These are phyloP conservation scores for Drosophila saltans DNA, from an alignment of 1,140 invertebrate genomes.

Conservation along the genomic window DNA sequence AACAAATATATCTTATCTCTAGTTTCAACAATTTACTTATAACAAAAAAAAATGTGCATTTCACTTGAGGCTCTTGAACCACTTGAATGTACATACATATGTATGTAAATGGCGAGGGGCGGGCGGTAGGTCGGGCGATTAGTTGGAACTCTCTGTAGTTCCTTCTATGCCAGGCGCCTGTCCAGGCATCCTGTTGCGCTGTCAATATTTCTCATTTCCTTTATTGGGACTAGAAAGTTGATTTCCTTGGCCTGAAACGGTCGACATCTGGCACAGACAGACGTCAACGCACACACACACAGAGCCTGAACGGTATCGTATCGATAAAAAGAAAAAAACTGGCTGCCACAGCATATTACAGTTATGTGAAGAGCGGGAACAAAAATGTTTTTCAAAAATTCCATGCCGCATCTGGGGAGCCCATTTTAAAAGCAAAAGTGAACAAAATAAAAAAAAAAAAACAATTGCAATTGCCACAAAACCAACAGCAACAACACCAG, in stretches of 20 bases:
- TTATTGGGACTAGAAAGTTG: conserved; percentile 49
- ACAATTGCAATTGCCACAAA: conserved; percentile 26
- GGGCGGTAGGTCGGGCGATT: background rate
- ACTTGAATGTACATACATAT: background rate
- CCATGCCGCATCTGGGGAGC: conserved; percentile 42
- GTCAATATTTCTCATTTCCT: conserved; percentile 67
- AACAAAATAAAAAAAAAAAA: conserved; percentile 49
- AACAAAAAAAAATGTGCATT: background rate
- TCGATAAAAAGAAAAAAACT: conserved; percentile 23
- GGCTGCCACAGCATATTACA: conserved; percentile 53
- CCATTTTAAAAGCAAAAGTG: conserved; percentile 79
- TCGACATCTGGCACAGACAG: conserved; percentile 69
- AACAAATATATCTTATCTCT: background rate
- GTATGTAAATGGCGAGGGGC: background rate
- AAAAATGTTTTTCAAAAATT: conserved; percentile 63
- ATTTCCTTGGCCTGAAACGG: conserved; percentile 67
- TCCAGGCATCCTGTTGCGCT: conserved; percentile 64
- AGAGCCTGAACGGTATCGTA: conserved; percentile 9
- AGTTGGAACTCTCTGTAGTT: background rate
- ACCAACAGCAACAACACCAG: conserved; percentile 29
- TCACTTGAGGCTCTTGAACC: background rate
- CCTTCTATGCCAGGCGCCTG: conserved; percentile 7
- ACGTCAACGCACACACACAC: conserved; percentile 11
- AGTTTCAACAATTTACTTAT: background rate
- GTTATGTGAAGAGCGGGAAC: conserved; percentile 66